Conservation (phyloP, 2,113 vertebrate species). For the Rallus limicola region DNA sequence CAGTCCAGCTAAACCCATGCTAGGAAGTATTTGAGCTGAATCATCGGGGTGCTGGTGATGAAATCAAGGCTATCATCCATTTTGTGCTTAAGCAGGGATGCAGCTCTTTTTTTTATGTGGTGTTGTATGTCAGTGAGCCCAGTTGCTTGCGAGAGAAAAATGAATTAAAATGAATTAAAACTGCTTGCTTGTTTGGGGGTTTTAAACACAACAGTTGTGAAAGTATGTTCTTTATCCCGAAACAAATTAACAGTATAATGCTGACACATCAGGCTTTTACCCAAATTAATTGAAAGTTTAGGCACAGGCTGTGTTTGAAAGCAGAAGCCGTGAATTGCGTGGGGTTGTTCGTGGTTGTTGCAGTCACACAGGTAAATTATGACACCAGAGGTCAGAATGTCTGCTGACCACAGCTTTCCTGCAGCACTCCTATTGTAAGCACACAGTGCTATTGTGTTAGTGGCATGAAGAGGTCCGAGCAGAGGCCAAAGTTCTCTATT, state of each 20-base stretch:
- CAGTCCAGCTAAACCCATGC: background rate
- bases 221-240: background rate
- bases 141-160: background rate
- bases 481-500: background rate
- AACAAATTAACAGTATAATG: background rate
- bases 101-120: background rate
- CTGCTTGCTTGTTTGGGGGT: background rate
- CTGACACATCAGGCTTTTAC: background rate
- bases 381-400: background rate
- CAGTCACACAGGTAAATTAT: rapidly evolving
- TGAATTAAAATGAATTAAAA: background rate
- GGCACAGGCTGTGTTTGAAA: background rate
- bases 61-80: background rate
- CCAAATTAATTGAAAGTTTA: background rate
- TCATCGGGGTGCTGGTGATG: background rate
- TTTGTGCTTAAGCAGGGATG: background rate
- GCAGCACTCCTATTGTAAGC: background rate
- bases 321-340: rapidly evolving
- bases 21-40: background rate
- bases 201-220: background rate
- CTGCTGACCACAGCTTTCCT: background rate
- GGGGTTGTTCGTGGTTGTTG: no score
- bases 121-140: background rate
- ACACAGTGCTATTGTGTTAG: no score
- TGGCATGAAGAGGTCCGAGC: background rate